Base-by-base conservation (phyloP, 1,140 invertebrate species). In the Maniola jurtina region DNA sequence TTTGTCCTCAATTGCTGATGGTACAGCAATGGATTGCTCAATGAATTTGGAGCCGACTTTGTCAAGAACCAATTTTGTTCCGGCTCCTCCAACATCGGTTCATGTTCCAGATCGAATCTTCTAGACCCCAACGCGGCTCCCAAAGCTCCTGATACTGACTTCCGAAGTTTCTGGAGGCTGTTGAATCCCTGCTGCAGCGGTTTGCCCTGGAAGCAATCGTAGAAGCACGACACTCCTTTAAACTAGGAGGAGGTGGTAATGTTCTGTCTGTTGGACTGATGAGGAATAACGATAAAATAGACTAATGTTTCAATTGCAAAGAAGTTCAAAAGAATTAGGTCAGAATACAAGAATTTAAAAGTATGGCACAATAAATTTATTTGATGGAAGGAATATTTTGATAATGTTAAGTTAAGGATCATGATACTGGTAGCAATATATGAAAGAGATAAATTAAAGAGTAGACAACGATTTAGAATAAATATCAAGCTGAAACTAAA, bases 61-160 rank as follows among this genome's bases (percentile, higher is more conserved):
- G 94, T 95, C 14, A 96, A 81, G 61, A 96, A 93, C 95, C 95
- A 96, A 76, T 96, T 96, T 69, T 93, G 93, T 72, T 95, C 93
- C 9, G 69, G 88, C 64, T 90, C 85, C 13, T 83, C 77, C 55
- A 89, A 71, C 80, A 86, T 90, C 2, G 88, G 87, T 56, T 91
- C 88, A 15, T 89, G 79, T 68, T 91, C 89, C 52, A 86, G 36
- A 40, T 91, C 90, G 63, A 88, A 88, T 56, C 80, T 86, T 69
- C 88, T 89, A 11, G 91, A 86, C 38, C 91, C 88, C 8, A 91
- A 64, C 1, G 89, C 85, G 5, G 84, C 84, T 0, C 93, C 93
- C 7, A 95, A 85, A 2, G 94, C 94, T 11, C 94, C 93, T 3
- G 94, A 95, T 0, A 95, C 92, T 1, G 94, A 95, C 70, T 94